Base-by-base conservation (phyloP, 2,797 vertebrate genomes). In the Miichthys miiuy region DNA sequence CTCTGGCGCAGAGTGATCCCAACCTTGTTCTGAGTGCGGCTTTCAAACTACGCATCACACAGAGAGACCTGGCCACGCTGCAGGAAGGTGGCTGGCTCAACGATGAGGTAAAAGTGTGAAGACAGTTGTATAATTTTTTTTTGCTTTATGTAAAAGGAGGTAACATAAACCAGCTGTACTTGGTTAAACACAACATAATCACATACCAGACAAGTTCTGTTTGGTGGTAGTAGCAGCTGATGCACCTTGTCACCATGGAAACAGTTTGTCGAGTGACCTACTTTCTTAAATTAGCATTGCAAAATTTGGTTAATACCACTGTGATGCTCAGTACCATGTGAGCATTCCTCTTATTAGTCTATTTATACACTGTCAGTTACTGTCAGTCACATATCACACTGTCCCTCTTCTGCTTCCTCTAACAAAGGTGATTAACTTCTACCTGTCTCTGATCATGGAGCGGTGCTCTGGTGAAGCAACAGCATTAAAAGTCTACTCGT, bases 401-500 rank as follows among this genome's bases (percentile, higher is more conserved):
- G 21, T 50, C 7, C 12, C 30, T 63, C 20, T 17, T 75, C 3
- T 84, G n/a, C 68, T 68, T 78, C 48, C 54, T 64, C 16, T 25
- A 4, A 21, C 38, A 27, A 77, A 92, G 98, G 93, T 99, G 66
- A 96, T 99, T 64, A 99, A 99, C 93, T 99, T 99, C 95, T 99
- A 99, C 94, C 94, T 99, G 85, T 94, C 93, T 85, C 95, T 99
- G 80, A 84, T 99, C 68, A 85, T 97, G 92, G 96, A 97, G 84
- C 95, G 96, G 70, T 93, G 83, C 64, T 95, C 95, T 48, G 87
- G 92, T 44, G 90, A 94, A 64, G 65, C 56, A 7, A 91, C 87
- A 1, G 92, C 92, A 42, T 91, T 94, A 48, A 83, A 93, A 81
- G 95, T 97, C 74, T 96, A 98, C 77, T 95, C 94, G 25, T 98